Evolutionary conservation across 1,140 invertebrate species (phyloP), one percentile per base, ranked within the genome.

Genomic region (Atta colombica): DNA sequence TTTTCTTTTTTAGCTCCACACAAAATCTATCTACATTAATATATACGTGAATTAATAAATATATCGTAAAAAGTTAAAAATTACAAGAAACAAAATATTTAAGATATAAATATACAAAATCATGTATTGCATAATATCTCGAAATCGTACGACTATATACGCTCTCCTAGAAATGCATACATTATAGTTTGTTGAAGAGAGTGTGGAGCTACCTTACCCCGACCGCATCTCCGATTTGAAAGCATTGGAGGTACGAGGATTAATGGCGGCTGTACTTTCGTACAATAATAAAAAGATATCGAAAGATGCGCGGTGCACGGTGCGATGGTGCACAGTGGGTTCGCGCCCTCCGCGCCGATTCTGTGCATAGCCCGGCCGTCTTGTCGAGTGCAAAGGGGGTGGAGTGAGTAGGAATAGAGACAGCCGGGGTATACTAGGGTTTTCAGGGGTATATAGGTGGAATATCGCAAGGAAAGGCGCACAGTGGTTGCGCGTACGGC

Each of bases 401-500:
- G 91, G 89, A 90, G 91, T 89, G 90, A 68, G 87, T 86, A 87
- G 85, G 60, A 89, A 91, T 90, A 93, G 91, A 92, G 91, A 91
- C 86, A 92, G 87, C 88, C 89, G 86, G 91, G 89, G 63, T 90
- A 85, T 88, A 87, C 91, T 92, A 91, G 91, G 55, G 82, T 89
- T 89, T 92, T 88, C 87, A 86, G 88, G 77, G 86, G 88, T 89
- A 93, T 91, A 92, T 92, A 92, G 92, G 77, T 89, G 77, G 92
- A 92, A 90, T 90, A 91, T 91, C 88, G 90, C 91, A 86, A 92
- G 91, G 89, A 93, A 93, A 93, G 92, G 91, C 93, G 93, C 93
- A 89, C 88, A 92, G 88, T 93, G 92, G 93, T 94, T 94, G 93
- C 92, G 93, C 93, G 92, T 88, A 93, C 92, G 91, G 89, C 89